Percentiles rank a stretch among this genome's conserved stretches.
Conservation (phyloP, 2,888 invertebrate genomes). For the Baccha elongata region DNA sequence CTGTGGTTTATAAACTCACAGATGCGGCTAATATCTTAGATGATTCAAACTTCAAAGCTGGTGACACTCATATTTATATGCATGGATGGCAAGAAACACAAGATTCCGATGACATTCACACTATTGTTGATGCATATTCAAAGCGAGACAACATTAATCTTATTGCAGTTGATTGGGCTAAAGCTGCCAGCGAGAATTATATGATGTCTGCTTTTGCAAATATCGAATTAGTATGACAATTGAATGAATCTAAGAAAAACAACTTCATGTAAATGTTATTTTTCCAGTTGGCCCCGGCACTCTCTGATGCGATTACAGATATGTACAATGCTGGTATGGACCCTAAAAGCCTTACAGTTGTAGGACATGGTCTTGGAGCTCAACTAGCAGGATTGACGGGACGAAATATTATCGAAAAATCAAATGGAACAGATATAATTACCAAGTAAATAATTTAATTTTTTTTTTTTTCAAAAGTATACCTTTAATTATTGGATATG, state of each 20-base stretch:
- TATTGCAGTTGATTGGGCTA: constrained; percentile 73
- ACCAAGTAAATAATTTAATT: too few relatives aligned
- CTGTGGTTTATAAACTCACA: constrained; percentile 21
- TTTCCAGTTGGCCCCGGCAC: constrained; percentile 30
- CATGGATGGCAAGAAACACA: constrained; percentile 84
- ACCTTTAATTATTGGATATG: too few relatives aligned
- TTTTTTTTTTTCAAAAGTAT: too few relatives aligned
- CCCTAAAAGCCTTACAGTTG: constrained; percentile 23
- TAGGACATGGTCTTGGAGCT: constrained; percentile 48
- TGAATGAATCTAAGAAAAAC: constrained; percentile 1
- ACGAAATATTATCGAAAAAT: constrained; percentile 8
- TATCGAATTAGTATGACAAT: too few relatives aligned
- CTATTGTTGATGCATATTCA: constrained; percentile 74
- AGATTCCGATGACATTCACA: constrained; percentile 83
- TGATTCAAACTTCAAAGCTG: constrained; percentile 34
- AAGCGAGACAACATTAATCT: constrained; percentile 72
- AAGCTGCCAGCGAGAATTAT: too few relatives aligned
- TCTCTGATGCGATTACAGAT: constrained; percentile 22
- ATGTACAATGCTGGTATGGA: constrained; percentile 27
- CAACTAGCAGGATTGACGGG: constrained; percentile 46
- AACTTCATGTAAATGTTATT: neutral
- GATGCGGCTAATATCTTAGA: constrained; percentile 38
- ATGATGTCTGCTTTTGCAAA: too few relatives aligned
- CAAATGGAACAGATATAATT: too few relatives aligned
- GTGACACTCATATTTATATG: constrained; percentile 83